Base-by-base conservation (phyloP, 2,797 vertebrate genomes). In the Rachycentron canadum region DNA sequence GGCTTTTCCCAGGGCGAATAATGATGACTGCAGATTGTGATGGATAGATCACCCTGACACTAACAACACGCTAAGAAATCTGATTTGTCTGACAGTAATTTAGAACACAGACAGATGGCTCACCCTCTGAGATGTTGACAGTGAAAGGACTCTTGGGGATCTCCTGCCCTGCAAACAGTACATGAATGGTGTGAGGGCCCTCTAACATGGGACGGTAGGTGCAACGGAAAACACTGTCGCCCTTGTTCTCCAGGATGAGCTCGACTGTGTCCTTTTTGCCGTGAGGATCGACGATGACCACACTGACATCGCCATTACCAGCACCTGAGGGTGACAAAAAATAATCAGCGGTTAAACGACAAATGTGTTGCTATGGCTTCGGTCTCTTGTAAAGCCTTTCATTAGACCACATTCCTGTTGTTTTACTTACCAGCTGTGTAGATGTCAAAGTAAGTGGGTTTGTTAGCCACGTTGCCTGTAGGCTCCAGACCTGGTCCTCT, bases 401-500 rank as follows among this genome's bases (percentile, higher is more conserved):
- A 32, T 32, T 32, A 32, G 3, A 32, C 7, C 32, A 32, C 7
- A 32, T 67, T 49, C 11, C 2, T 30, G 4, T 16, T 60, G 38
- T 59, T 21, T 34, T 50, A 59, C 88, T 88, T 79, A 99, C 98
- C 98, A 52, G 98, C 98, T 0, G 98, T 99, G 84, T 97, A 99
- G 93, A 99, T 99, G 92, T 99, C 98, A 53, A 99, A 99, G 93
- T 98, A 98, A 61, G 98, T 98, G 83, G 97, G 92, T 82, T 99
- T 99, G 92, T 97, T 96, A 49, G 97, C 96, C 79, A 99, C 95
- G 0, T 99, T 99, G 73, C 98, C 98, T 6, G 94, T 91, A 0
- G 96, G 92, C 25, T 99, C 97, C 85, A 99, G 89, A 68, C 98
- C 98, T 0, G 98, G 98, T 11, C 98, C 98, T 0, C 96, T 95